Percentiles rank a stretch among this genome's conserved stretches.
Conservation (phyloP, 2,113 vertebrate genomes). For the Hippocampus barbouri region DNA sequence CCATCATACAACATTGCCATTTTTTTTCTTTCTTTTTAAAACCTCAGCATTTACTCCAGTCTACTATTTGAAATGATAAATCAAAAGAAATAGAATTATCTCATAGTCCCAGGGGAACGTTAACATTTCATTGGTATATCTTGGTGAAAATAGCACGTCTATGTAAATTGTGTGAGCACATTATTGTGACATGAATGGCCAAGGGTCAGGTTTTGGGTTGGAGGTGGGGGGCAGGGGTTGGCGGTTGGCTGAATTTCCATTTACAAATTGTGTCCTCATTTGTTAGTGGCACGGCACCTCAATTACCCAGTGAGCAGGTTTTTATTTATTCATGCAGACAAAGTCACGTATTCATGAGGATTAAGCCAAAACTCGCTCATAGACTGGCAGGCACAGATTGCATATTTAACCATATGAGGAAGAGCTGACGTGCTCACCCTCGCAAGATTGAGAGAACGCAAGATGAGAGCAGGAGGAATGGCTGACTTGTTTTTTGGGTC, state of each 20-base stretch:
- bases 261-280: slow-evolving; percentile 74
- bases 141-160: slow-evolving; percentile 29
- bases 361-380: slow-evolving; percentile 73
- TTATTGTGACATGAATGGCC: slow-evolving; percentile 64
- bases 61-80: slow-evolving; percentile 30
- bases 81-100: slow-evolving; percentile 20
- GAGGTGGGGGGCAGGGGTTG: slow-evolving; percentile 1
- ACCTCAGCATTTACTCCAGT: slow-evolving; percentile 17
- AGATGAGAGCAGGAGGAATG: slow-evolving; percentile 36
- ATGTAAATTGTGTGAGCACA: slow-evolving; percentile 54
- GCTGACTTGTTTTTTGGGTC: slow-evolving; percentile 64
- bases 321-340: slow-evolving; percentile 81
- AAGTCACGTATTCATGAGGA: slow-evolving; percentile 81
- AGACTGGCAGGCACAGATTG: slow-evolving; percentile 76
- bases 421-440: slow-evolving; percentile 70
- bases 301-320: slow-evolving; percentile 76
- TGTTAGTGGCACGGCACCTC: slow-evolving; percentile 75
- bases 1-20: background rate
- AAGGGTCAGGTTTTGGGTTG: slow-evolving; percentile 36
- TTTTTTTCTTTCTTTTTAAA: slow-evolving; percentile 10
- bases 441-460: slow-evolving; percentile 61
- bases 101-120: slow-evolving; percentile 26
- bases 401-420: slow-evolving; percentile 74
- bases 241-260: slow-evolving; percentile 37
- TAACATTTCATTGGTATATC: slow-evolving; percentile 41